Percentiles rank a stretch among this genome's conserved stretches.
Evolutionary conservation across 2,888 invertebrate species (phyloP).

Genomic region (Netelia virgata): DNA sequence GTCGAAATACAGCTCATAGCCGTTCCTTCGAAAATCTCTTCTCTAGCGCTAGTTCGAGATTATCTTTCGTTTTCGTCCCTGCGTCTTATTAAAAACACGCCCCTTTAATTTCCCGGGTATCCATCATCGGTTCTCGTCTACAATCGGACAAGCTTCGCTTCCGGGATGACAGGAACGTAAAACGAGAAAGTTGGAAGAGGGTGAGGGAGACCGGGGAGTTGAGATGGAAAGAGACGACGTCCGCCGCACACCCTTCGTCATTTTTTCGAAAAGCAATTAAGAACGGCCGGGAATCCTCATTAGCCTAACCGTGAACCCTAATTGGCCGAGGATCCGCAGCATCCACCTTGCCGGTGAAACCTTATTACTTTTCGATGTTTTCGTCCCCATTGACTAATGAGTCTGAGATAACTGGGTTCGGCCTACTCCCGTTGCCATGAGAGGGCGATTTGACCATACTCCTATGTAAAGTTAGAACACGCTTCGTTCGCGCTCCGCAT

Average conservation of each 20-base stretch:
- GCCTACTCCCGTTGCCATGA: not conserved
- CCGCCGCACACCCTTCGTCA: conserved; percentile 32
- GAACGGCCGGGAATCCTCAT: conserved; percentile 69
- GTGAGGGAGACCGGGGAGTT: not conserved
- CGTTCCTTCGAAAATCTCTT: conserved; percentile 11
- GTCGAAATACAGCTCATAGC: not conserved
- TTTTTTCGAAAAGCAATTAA: conserved; percentile 75
- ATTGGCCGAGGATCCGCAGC: conserved; percentile 72
- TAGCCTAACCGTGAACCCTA: conserved; percentile 72
- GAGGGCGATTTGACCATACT: not conserved
- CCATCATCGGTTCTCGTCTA: conserved; percentile 45
- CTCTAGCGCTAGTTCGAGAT: not conserved
- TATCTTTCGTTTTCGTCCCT: conserved; percentile 18
- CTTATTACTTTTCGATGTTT: conserved; percentile 76
- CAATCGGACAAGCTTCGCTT: conserved; percentile 66
- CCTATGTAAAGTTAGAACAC: not conserved
- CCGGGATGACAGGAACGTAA: conserved; percentile 64
- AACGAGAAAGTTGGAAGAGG: not conserved
- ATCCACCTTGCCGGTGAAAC: conserved; percentile 39
- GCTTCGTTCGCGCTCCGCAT: conserved; percentile 21
- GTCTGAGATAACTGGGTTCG: conserved; percentile 31
- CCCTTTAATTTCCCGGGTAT: conserved; percentile 55
- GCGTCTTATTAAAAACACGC: conserved; percentile 41
- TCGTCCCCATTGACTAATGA: conserved; percentile 75
- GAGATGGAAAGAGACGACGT: not conserved